phyloP scores from a whole-genome alignment of 53 echinoderm and acorn worm genomes.

The Stichopus horrens region DNA sequence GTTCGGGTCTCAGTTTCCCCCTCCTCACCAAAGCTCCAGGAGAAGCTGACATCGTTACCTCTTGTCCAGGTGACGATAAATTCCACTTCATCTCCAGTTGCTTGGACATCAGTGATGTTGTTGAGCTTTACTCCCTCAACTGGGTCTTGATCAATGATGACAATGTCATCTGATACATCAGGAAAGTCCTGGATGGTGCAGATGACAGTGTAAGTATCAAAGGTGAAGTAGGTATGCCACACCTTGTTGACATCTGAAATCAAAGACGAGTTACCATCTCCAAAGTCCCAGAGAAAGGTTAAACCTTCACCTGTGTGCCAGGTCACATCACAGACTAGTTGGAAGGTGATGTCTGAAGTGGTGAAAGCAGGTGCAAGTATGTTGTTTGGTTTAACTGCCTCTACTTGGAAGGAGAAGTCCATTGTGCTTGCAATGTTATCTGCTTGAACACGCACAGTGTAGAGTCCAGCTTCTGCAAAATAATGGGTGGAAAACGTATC shows the following conservation, averaged over 20 bases:
- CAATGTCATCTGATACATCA: slow-evolving; percentile 55
- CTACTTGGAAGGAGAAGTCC: slow-evolving; percentile 64
- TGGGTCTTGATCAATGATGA: slow-evolving; percentile 76
- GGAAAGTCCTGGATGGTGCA: slow-evolving; percentile 64
- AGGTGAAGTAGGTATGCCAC: slow-evolving; percentile 65
- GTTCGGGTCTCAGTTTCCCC: slow-evolving; percentile 47
- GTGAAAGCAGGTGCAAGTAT: slow-evolving; percentile 56
- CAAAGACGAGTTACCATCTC: slow-evolving; percentile 52
- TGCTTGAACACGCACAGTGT: slow-evolving; percentile 61
- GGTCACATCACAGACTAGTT: slow-evolving; percentile 65
- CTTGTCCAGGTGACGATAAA: slow-evolving; percentile 69
- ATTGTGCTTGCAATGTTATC: slow-evolving; percentile 78
- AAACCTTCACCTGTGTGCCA: slow-evolving; percentile 76
- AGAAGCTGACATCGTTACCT: slow-evolving; percentile 75
- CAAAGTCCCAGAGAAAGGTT: slow-evolving; percentile 73
- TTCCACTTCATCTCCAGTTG: slow-evolving; percentile 62
- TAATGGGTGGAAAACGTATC: slow-evolving; percentile 55
- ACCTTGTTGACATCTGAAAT: slow-evolving; percentile 49
- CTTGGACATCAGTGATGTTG: slow-evolving; percentile 70
- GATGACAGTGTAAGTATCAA: slow-evolving; percentile 54
- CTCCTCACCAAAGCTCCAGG: slow-evolving; percentile 72
- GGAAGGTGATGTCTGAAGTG: slow-evolving; percentile 61
- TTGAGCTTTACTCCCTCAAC: slow-evolving; percentile 69
- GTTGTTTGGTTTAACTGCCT: slow-evolving; percentile 67
- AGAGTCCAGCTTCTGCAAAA: slow-evolving; percentile 56